phyloP scores from a whole-genome alignment of 2,888 invertebrate genomes.

The Temnothorax rugatulus region DNA sequence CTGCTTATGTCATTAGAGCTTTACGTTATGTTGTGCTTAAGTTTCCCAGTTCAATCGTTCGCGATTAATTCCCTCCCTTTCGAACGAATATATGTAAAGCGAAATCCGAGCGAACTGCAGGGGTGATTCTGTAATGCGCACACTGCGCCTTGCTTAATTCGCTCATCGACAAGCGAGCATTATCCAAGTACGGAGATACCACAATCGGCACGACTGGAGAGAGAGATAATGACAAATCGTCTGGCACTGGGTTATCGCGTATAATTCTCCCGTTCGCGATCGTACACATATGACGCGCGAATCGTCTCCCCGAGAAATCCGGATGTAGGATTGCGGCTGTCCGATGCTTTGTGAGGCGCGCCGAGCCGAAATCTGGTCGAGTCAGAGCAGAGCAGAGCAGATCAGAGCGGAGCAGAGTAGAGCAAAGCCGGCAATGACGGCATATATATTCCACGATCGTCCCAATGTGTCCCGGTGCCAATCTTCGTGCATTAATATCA shows the following conservation, averaged over 20 bases:
- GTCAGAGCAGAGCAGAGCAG: constrained; percentile 1
- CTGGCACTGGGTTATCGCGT: constrained; percentile 59
- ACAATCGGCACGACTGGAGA: constrained; percentile 33
- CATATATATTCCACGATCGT: constrained; percentile 68
- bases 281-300: constrained; percentile 64
- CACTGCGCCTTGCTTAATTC: constrained; percentile 71
- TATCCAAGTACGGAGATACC: constrained; percentile 55
- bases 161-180: constrained; percentile 73
- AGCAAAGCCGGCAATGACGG: constrained; percentile 9
- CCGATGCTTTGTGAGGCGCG: constrained; percentile 68
- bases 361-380: constrained; percentile 57
- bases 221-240: constrained; percentile 73
- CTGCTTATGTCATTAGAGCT: constrained; percentile 20
- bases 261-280: constrained; percentile 67
- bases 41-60: not conserved
- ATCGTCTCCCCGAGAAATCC: constrained; percentile 65
- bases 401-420: not conserved
- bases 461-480: constrained; percentile 79
- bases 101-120: constrained; percentile 22
- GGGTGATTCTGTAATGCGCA: constrained; percentile 38
- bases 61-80: constrained; percentile 26
- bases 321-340: constrained; percentile 66
- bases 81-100: constrained; percentile 49
- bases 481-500: constrained; percentile 84
- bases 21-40: constrained; percentile 39